These are phyloP conservation scores for Sebastolobus alascanus DNA, from an alignment of 2,797 vertebrate genomes.

Conservation along the genomic window DNA sequence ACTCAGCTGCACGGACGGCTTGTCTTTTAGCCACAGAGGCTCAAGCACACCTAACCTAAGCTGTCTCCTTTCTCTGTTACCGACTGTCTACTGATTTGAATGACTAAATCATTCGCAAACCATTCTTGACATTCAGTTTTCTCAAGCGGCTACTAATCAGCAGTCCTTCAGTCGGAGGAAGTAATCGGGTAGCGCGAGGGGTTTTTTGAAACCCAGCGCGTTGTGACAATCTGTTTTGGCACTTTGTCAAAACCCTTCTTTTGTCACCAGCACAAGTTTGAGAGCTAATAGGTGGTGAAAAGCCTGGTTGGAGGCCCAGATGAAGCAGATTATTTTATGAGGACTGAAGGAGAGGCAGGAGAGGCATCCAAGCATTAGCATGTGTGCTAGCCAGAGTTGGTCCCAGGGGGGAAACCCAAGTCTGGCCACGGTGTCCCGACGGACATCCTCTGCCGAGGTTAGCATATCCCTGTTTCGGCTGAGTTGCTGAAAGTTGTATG, in stretches of 20 bases:
- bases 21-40: conserved; percentile 54
- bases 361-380: conserved; percentile 76
- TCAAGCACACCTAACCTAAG: conserved; percentile 36
- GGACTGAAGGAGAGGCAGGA: conserved; percentile 53
- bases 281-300: conserved; percentile 81
- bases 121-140: conserved; percentile 52
- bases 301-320: conserved; percentile 57
- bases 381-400: conserved; percentile 76
- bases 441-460: conserved; percentile 70
- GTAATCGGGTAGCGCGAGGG: conserved; percentile 36
- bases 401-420: conserved; percentile 79
- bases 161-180: conserved; percentile 46
- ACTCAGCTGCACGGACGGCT: conserved; percentile 58
- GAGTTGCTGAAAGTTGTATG: conserved; percentile 64
- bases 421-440: conserved; percentile 69
- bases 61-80: conserved; percentile 47
- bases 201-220: conserved; percentile 51
- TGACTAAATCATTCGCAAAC: conserved; percentile 61
- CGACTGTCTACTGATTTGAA: conserved; percentile 48
- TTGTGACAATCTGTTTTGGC: conserved; percentile 79
- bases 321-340: conserved; percentile 67
- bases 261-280: conserved; percentile 62
- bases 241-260: conserved; percentile 78
- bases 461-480: conserved; percentile 70
- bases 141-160: conserved; percentile 66